Evolutionary conservation across 2,888 invertebrate species (phyloP).

Genomic region (Teleiodes luculella): DNA sequence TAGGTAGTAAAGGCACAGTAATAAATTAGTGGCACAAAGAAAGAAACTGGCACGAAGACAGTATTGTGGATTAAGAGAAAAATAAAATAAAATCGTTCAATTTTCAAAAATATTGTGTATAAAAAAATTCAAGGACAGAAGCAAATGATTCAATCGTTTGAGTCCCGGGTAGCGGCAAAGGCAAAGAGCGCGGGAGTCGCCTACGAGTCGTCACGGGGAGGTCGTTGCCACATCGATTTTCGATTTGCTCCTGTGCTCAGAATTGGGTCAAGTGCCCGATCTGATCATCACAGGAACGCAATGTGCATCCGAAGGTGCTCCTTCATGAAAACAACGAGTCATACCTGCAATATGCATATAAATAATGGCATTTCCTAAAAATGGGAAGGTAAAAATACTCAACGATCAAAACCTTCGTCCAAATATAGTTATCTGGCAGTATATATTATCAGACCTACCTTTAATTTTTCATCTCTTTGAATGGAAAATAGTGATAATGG

Average conservation of each 20-base stretch:
- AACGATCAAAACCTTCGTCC: too few species aligned
- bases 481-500: too few species aligned
- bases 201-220: conserved; percentile 44
- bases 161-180: conserved; percentile 50
- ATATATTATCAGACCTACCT: too few species aligned
- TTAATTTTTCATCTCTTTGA: too few species aligned
- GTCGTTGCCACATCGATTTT: conserved; percentile 70
- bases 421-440: too few species aligned
- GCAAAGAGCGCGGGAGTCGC: conserved; percentile 31
- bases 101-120: too few species aligned
- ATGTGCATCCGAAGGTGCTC: conserved; percentile 1
- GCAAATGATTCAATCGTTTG: conserved; percentile 26
- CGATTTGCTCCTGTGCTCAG: conserved; percentile 65
- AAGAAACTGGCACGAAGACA: too few species aligned
- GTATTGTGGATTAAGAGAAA: too few species aligned
- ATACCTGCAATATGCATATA: too few species aligned
- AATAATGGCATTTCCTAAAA: not conserved
- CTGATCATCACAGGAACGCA: conserved; percentile 33
- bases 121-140: not conserved
- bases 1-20: too few species aligned
- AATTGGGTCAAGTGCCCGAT: conserved; percentile 70
- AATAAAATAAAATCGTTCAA: not conserved
- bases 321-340: conserved; percentile 16
- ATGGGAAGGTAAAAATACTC: too few species aligned
- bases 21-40: too few species aligned